Evolutionary conservation across 2,113 vertebrate genomes (phyloP), one percentile per base, ranked within the genome.

Genomic region (Nipponia nippon): DNA sequence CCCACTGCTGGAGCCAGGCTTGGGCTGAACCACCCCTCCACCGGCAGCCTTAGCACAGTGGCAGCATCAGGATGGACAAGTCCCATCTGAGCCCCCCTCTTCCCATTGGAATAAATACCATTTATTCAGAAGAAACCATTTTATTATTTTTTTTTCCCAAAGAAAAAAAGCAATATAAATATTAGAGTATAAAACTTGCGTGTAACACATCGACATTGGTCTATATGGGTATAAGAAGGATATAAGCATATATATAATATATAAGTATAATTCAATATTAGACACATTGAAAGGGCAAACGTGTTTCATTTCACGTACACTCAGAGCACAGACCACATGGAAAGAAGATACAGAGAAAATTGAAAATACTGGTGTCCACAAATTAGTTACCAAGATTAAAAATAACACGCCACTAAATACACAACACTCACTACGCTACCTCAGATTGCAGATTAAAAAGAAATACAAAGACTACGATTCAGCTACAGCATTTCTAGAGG

Each of bases 91-190:
- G 30, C 17, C 29, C 26, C 13, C 15, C 23, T 58, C 71, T 46
- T 32, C 49, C 59, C 40, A 58, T 7, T 10, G 3, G 62, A 93
- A 90, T 34, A 61, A 81, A 56, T 1, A n/a, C 36, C 53, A 83
- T 16, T 36, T 18, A 94, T 98, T 99, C 98, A 99, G 98, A 99
- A 98, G 98, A 99, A 99, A 99, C 91, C 79, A 70, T 98, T 99
- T 99, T 99, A 99, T 99, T 99, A 98, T 99, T 99, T 99, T 99
- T 99, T 99, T 99, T 98, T 98, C 96, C 98, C 98, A 98, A 99
- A 98, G 98, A 98, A 99, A 99, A 99, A 99, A 99, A 99, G 99
- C 99, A 99, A 99, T 99, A 99, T 99, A 99, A 99, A 99, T 99
- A 99, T 99, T 99, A 99, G 99, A 99, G 99, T 99, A 99, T 98